phyloP scores from a whole-genome alignment of 2,113 vertebrate genomes.

The Amia ocellicauda region DNA sequence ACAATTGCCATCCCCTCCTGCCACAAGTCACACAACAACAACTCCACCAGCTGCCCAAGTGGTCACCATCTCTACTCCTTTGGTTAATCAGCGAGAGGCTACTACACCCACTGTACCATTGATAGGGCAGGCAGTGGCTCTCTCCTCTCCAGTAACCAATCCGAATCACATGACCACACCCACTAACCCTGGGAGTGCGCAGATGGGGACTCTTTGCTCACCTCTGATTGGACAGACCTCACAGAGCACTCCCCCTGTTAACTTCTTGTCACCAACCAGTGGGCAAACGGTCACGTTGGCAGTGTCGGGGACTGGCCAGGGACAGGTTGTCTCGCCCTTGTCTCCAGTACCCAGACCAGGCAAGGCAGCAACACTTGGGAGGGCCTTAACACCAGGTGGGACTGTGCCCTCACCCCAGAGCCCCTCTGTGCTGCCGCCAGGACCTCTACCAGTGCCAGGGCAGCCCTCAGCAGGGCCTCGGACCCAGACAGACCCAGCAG shows the following conservation, averaged over 20 bases:
- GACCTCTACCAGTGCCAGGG: constrained; percentile 10
- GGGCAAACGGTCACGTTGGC: neutral
- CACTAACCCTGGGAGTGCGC: constrained; percentile 43
- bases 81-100: constrained; percentile 32
- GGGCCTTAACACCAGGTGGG: constrained; percentile 10
- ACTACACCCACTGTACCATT: constrained; percentile 19
- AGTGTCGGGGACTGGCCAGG: neutral
- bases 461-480: constrained; percentile 25
- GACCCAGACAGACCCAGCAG: constrained; percentile 27
- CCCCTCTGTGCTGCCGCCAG: constrained; percentile 19
- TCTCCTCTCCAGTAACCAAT: constrained; percentile 27
- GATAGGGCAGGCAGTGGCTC: constrained; percentile 28
- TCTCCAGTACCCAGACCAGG: neutral
- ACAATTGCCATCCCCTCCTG: constrained; percentile 37
- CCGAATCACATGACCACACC: constrained; percentile 44
- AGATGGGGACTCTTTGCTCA: constrained; percentile 35
- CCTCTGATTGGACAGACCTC: constrained; percentile 35
- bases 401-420: neutral
- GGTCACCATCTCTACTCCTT: constrained; percentile 45
- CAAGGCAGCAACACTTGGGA: neutral
- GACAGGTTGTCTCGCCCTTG: neutral
- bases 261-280: constrained; percentile 31
- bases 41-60: constrained; percentile 38
- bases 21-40: constrained; percentile 41
- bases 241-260: neutral